phyloP scores from a whole-genome alignment of 2,113 vertebrate species.

The Sterrhoptilus dennistouni region DNA sequence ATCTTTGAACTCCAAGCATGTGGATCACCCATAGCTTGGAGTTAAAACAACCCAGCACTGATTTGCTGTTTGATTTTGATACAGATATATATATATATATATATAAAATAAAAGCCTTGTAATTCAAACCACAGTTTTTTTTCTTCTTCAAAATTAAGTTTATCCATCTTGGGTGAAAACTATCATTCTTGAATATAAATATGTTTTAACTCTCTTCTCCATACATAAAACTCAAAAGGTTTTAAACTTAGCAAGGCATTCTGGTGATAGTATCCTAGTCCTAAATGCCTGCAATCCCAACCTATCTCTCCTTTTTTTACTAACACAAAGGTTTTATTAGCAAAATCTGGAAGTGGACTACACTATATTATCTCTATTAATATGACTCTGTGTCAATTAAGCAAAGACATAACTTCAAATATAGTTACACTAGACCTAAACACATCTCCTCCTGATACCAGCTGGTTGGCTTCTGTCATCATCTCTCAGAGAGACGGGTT shows the following conservation, averaged over 20 bases:
- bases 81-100: neutral
- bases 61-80: neutral
- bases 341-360: neutral
- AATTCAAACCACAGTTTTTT: neutral
- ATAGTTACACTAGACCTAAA: neutral
- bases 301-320: neutral
- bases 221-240: neutral
- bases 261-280: neutral
- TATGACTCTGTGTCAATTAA: neutral
- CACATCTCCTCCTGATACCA: neutral
- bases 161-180: neutral
- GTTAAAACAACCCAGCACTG: neutral
- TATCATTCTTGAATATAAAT: neutral
- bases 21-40: neutral
- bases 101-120: neutral
- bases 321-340: neutral
- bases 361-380: neutral
- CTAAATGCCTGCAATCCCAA: neutral
- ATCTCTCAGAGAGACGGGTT: neutral
- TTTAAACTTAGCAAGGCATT: neutral
- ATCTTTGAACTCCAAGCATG: neutral
- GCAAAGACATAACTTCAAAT: neutral
- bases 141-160: neutral
- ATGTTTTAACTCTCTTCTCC: neutral
- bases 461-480: neutral